These are phyloP conservation scores for Neodiprion fabricii DNA, from an alignment of 1,140 invertebrate genomes.

Conservation along the genomic window DNA sequence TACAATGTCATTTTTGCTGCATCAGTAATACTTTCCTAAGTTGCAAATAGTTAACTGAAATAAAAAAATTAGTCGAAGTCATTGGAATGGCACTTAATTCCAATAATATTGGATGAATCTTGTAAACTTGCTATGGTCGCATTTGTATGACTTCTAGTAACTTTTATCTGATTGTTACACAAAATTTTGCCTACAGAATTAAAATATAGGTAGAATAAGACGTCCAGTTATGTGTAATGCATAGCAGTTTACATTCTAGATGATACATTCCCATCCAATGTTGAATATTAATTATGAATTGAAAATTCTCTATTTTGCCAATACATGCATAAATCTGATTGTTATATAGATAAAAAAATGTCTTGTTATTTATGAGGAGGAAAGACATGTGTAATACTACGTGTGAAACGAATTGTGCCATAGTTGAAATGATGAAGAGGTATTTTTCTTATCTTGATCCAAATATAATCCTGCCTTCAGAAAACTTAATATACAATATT, in stretches of 20 bases:
- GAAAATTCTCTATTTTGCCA: background rate
- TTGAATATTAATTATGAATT: background rate
- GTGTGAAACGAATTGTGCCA: background rate
- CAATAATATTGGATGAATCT: too few relatives aligned
- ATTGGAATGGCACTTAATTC: too few relatives aligned
- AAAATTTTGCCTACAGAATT: background rate
- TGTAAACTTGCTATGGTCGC: too few relatives aligned
- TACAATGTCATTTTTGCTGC: background rate
- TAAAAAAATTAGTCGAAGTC: too few relatives aligned
- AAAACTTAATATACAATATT: conserved; percentile 32
- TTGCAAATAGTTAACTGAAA: too few relatives aligned
- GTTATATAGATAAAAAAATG: background rate
- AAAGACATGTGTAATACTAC: background rate
- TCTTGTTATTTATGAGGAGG: background rate
- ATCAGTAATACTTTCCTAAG: too few relatives aligned
- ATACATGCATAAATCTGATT: background rate
- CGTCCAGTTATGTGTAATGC: too few relatives aligned
- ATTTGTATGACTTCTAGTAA: too few relatives aligned
- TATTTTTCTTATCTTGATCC: conserved; percentile 29
- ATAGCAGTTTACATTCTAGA: too few relatives aligned
- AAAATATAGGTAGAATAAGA: too few relatives aligned
- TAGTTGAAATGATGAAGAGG: background rate
- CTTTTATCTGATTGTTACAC: too few relatives aligned
- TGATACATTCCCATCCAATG: too few relatives aligned
- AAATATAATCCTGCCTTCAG: conserved; percentile 58